These are phyloP conservation scores for Semicossyphus pulcher DNA, from an alignment of 2,113 vertebrate species.

Conservation along the genomic window DNA sequence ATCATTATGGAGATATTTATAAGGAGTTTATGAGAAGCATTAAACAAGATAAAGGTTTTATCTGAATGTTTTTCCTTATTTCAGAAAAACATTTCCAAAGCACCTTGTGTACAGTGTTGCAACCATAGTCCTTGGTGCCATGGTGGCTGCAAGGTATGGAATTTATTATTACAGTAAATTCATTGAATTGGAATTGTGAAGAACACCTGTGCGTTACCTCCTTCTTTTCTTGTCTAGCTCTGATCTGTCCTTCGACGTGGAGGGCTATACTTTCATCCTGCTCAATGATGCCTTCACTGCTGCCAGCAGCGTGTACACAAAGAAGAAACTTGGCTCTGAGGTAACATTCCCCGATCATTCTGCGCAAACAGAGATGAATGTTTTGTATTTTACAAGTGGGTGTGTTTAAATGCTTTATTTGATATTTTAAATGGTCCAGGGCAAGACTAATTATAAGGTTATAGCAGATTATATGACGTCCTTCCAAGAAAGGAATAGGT, in stretches of 20 bases:
- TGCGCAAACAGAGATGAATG: background rate
- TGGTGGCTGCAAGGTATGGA: conserved; percentile 91
- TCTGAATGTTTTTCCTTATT: conserved; percentile 21
- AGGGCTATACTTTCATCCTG: conserved; percentile 89
- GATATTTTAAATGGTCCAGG: background rate
- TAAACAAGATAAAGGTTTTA: conserved; percentile 20
- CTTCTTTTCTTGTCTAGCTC: conserved; percentile 78
- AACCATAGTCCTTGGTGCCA: conserved; percentile 88
- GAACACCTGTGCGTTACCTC: background rate
- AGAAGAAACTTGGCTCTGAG: conserved; percentile 91
- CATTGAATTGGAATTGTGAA: background rate
- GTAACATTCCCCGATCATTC: conserved; percentile 69
- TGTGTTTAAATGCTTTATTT: background rate
- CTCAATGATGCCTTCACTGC: conserved; percentile 94
- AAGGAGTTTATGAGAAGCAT: background rate
- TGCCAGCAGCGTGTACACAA: conserved; percentile 90
- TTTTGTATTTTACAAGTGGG: background rate
- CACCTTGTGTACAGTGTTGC: conserved; percentile 84
- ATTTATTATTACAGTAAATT: background rate
- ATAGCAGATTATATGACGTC: background rate
- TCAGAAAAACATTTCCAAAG: conserved; percentile 87
- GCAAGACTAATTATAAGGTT: background rate
- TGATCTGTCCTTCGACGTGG: conserved; percentile 91
- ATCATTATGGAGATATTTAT: background rate
- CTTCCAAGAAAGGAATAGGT: background rate